Evolutionary conservation across 2,888 invertebrate species (phyloP).

Genomic region (Mesorhabditis spiculigera): DNA sequence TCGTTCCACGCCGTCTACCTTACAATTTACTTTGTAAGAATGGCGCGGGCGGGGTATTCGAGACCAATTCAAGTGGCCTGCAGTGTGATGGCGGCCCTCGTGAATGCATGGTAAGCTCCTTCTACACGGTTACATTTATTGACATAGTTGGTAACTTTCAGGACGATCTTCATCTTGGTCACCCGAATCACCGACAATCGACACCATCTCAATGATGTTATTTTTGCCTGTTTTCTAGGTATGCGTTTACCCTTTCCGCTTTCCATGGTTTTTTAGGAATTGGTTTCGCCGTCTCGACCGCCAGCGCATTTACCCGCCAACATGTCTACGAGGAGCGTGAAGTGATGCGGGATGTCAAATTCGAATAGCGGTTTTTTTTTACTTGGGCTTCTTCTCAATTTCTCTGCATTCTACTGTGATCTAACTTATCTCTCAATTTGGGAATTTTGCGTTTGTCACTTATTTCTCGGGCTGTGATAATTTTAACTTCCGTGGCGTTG

Average conservation of each 20-base stretch:
- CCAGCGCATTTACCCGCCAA: neutral
- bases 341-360: neutral
- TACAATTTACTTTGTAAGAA: neutral
- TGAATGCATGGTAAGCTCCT: neutral
- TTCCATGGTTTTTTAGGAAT: neutral
- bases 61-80: neutral
- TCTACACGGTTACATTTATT: too few relatives aligned
- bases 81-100: neutral
- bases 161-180: neutral
- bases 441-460: neutral
- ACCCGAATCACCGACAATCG: constrained; percentile 5
- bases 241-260: neutral
- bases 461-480: neutral
- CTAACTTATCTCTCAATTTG: neutral
- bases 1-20: neutral
- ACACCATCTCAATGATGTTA: neutral
- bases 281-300: neutral
- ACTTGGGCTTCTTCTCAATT: neutral
- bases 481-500: too few relatives aligned
- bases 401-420: neutral
- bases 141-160: too few relatives aligned
- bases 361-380: neutral
- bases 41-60: neutral
- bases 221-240: neutral
- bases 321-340: neutral